phyloP scores from a whole-genome alignment of 2,113 vertebrate genomes.

The Dipodomys stephensi region DNA sequence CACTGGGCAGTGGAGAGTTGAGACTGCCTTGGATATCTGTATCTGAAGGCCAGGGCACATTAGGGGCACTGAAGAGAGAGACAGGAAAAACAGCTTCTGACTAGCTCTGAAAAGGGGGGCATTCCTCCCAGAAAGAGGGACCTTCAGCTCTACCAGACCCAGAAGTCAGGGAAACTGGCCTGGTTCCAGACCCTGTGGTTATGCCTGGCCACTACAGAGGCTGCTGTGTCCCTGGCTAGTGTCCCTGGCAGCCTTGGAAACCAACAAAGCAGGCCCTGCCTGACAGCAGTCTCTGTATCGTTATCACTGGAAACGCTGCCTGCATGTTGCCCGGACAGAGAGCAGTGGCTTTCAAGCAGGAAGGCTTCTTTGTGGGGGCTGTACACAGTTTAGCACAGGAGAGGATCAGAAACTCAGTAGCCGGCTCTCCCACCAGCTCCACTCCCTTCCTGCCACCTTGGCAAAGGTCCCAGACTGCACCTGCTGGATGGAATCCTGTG shows the following conservation, averaged over 20 bases:
- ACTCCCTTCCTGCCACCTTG: neutral
- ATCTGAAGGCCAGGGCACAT: neutral
- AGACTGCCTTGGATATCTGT: neutral
- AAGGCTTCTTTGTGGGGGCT: constrained; percentile 38
- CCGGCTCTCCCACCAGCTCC: neutral
- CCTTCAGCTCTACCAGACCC: neutral
- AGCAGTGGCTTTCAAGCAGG: neutral
- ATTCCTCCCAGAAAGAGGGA: constrained; percentile 1
- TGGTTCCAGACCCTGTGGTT: neutral
- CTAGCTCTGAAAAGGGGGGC: neutral
- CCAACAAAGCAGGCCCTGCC: neutral
- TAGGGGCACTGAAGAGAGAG: neutral
- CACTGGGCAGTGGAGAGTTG: neutral
- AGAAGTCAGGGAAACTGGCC: neutral
- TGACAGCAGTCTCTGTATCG: neutral
- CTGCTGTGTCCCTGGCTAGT: neutral
- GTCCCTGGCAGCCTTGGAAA: neutral
- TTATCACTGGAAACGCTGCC: neutral
- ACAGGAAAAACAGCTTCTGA: neutral
- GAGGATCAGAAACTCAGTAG: neutral
- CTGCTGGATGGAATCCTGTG: constrained; percentile 39
- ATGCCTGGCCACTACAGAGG: neutral
- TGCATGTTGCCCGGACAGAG: neutral
- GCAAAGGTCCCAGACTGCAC: constrained; percentile 52
- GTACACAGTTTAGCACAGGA: constrained; percentile 40